Base-by-base conservation (phyloP, 2,888 invertebrate genomes). In the Scaptomyza cyrtandrae region DNA sequence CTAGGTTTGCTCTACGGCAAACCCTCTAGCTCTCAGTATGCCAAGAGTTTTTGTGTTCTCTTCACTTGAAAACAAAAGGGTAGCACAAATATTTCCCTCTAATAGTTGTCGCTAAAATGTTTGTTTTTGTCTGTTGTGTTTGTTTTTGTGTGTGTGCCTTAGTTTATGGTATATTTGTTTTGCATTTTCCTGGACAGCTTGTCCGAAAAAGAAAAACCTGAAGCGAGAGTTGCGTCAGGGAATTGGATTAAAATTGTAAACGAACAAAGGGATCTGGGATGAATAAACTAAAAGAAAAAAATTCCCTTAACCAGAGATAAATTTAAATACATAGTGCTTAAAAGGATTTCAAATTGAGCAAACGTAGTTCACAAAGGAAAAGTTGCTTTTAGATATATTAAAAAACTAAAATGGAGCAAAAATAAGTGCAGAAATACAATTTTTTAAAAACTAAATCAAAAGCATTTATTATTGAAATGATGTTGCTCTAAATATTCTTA, bases 31-130 rank as follows among this genome's bases (percentile, higher is more conserved):
- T 31, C 43, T 9, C 49, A 24, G 14, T 50, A 13, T 49, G 49
- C 43, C 41, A 9, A 41, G 31, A 50, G 31, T 24, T 35, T 33
- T 29, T 31, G 33, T n/a, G 14, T 35, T 41, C 48, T 39, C 44
- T 45, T 52, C 60, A 71, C 63, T 67, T 73, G 76, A 59, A 58
- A 75, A 87, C 88, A 83, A 87, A 87, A 87, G 82, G 71, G 67
- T 49, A 79, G 68, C 74, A 72, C 76, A 88, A 83, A 83, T 83
- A 88, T 83, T 88, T 83, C 79, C 54, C 83, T 86, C 88, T 86
- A 88, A 88, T 88, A 83, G 83, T 83, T 83, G 86, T 88, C 83
- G 86, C 83, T 79, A 82, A 87, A 87, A 74, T 16, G 31, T 31
- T 0, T 48, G 48, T 14, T 14, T 16, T 4, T 39, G 48, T 63